Conservation (phyloP, 1,140 invertebrate species). For the Oncopodura yosiiana region DNA sequence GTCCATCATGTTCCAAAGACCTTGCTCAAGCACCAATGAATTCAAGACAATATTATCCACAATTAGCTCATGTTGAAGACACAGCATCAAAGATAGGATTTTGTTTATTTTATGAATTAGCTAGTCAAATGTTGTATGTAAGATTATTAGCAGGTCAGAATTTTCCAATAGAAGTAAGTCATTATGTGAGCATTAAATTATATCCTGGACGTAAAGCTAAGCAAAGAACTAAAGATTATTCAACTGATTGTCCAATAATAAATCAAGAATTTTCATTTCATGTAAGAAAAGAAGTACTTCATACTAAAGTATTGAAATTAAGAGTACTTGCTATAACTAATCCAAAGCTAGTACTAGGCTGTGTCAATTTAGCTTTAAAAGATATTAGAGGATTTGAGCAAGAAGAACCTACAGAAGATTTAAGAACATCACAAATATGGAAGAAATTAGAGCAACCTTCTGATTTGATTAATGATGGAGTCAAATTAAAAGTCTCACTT, state of each 20-base stretch:
- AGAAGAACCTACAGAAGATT: slow-evolving; percentile 15
- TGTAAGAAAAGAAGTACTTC: slow-evolving; percentile 20
- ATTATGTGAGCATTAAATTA: slow-evolving; percentile 25
- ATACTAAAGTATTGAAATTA: slow-evolving; percentile 32
- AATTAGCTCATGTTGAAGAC: slow-evolving; percentile 21
- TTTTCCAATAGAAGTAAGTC: slow-evolving; percentile 18
- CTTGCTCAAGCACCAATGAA: slow-evolving; percentile 11
- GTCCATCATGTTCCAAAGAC: not conserved
- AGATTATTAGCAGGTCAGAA: slow-evolving; percentile 24
- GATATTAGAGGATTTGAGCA: slow-evolving; percentile 20
- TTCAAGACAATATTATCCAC: slow-evolving; percentile 28
- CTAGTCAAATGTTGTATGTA: slow-evolving; percentile 25
- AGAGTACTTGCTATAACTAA: slow-evolving; percentile 14
- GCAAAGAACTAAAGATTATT: slow-evolving; percentile 24
- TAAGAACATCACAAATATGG: slow-evolving; percentile 28
- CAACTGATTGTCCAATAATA: slow-evolving; percentile 18
- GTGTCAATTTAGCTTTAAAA: slow-evolving; percentile 28
- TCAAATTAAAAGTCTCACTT: slow-evolving; percentile 17
- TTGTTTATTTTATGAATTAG: slow-evolving; percentile 24
- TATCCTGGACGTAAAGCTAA: slow-evolving; percentile 30
- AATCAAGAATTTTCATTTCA: slow-evolving; percentile 34
- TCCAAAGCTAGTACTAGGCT: slow-evolving; percentile 18
- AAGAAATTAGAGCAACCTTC: slow-evolving; percentile 18
- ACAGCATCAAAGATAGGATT: slow-evolving; percentile 22
- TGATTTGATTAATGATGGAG: slow-evolving; percentile 16